phyloP scores from a whole-genome alignment of 2,113 vertebrate species.

The Grallaria varia region DNA sequence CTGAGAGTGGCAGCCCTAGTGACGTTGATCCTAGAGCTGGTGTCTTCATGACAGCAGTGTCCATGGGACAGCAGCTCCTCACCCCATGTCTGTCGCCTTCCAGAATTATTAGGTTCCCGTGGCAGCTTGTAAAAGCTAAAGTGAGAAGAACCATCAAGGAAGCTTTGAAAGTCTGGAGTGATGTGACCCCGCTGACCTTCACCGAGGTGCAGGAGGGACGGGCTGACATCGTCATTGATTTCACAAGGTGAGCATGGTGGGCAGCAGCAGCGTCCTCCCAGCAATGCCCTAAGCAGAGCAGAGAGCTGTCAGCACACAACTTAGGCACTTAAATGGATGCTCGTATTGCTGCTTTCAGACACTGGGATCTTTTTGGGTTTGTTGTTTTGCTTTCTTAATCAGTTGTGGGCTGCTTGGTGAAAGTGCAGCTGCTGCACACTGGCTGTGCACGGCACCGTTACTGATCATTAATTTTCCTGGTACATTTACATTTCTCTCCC shows the following conservation, averaged over 20 bases:
- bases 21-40: background rate
- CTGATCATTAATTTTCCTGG: background rate
- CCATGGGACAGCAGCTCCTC: background rate
- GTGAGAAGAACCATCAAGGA: conserved; percentile 83
- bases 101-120: conserved; percentile 85
- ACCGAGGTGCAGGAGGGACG: conserved; percentile 82
- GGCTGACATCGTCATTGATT: conserved; percentile 89
- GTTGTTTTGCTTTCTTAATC: background rate
- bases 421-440: background rate
- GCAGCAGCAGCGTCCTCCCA: background rate
- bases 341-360: background rate
- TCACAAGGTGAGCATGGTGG: conserved; percentile 60
- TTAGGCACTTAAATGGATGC: background rate
- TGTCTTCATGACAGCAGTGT: background rate
- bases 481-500: conserved; percentile 4
- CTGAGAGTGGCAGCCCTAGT: background rate
- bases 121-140: conserved; percentile 84
- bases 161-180: conserved; percentile 89
- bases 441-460: background rate
- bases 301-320: background rate
- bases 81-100: background rate
- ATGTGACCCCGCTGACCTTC: conserved; percentile 89
- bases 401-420: background rate
- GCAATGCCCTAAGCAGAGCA: background rate
- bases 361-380: background rate